Evolutionary conservation across 1,140 invertebrate species (phyloP).

Genomic region (Drosophila lacteicornis): DNA sequence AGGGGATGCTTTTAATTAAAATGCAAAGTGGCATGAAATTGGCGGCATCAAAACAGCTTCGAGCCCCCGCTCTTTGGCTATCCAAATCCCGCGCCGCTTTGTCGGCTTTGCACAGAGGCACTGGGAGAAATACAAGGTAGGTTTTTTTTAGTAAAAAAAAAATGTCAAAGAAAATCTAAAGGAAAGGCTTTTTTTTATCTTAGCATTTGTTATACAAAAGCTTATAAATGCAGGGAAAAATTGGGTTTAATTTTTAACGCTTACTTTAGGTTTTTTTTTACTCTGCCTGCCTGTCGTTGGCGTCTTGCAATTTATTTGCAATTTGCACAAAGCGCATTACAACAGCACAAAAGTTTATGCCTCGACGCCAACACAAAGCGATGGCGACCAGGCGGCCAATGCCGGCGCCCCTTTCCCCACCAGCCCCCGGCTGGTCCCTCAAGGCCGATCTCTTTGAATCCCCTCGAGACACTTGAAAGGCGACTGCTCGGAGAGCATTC

Average conservation of each 20-base stretch:
- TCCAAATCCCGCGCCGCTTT: constrained; percentile 6
- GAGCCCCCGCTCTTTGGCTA: constrained; percentile 9
- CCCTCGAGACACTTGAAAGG: constrained; percentile 67
- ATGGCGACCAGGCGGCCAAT: constrained; percentile 59
- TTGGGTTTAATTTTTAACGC: too few species aligned
- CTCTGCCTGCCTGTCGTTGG: constrained; percentile 42
- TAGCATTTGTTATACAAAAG: too few species aligned
- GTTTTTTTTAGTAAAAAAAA: too few species aligned
- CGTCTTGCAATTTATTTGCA: constrained; percentile 81
- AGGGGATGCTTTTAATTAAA: constrained; percentile 75
- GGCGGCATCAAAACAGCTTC: constrained; percentile 48
- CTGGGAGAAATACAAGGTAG: background rate
- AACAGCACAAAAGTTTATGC: constrained; percentile 72
- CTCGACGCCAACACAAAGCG: constrained; percentile 78
- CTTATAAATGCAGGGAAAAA: too few species aligned
- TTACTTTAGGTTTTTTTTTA: constrained; percentile 1
- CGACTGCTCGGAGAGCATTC: constrained; percentile 71
- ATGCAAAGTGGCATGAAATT: constrained; percentile 82
- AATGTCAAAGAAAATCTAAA: background rate
- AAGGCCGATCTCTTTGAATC: constrained; percentile 42
- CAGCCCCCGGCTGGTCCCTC: background rate
- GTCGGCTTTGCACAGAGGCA: constrained; percentile 27
- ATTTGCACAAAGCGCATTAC: constrained; percentile 77
- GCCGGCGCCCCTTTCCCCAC: constrained; percentile 9
- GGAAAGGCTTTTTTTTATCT: background rate